Base-by-base conservation (phyloP, 1,140 invertebrate genomes). In the Drosophila nikananu region DNA sequence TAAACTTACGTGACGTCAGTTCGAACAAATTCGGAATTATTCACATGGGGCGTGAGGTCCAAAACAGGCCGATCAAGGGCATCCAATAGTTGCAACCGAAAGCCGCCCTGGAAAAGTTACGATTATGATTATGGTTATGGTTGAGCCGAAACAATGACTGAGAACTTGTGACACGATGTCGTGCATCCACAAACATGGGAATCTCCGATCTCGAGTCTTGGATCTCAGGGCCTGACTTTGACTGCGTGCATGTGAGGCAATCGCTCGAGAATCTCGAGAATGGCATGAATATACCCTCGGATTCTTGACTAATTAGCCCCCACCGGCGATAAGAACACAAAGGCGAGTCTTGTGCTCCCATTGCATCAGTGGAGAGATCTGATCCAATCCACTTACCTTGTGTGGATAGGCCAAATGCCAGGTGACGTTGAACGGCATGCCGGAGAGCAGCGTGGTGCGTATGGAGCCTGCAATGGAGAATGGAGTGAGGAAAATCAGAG, bases 401-500 rank as follows among this genome's bases (percentile, higher is more conserved):
- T 99, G 98, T 7, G 98, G 97, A 94, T 98, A 98, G 12, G 97
- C 97, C 82, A 99, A 94, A 94, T 98, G 97, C 98, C 98, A 99
- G 64, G 97, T 96, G 55, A 98, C 95, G 93, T 98, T 98, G 92
- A 99, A 96, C 68, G 95, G 95, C 77, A 97, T 96, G 68, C 97
- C 97, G 37, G 96, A 95, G 73, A 97, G 92, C 78, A 98, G 94
- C n/a, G 96, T 95, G 51, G 97, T 98, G 91, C 95, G 95, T 72
- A 96, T 95, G 80, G 95, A 94, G 81, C 97, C 97, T 97, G 94
- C 48, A 96, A 74, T 37, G 60, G 48, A 39, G 44, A 49, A 30
- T 49, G 42, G 21, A 48, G 59, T 25, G 30, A 57, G 58, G 42
- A 27, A 84, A 51, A 77, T 70, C 44, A 72, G 46, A 60, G 49